phyloP scores from a whole-genome alignment of 2,113 vertebrate genomes.

The Pantherophis guttatus region DNA sequence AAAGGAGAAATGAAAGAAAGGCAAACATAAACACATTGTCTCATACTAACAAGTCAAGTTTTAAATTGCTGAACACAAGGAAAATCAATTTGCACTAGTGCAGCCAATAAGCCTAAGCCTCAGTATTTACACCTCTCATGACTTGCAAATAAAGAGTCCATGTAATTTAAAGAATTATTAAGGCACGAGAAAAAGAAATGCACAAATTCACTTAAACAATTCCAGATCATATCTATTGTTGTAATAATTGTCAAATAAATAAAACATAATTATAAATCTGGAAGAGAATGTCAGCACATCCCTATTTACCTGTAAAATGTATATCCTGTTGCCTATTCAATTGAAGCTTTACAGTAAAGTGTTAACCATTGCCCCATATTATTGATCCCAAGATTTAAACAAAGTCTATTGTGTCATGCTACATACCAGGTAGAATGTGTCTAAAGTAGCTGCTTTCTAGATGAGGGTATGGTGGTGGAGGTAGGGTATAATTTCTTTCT shows the following conservation, averaged over 20 bases:
- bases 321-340: neutral
- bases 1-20: slow-evolving; percentile 13
- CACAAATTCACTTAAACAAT: neutral
- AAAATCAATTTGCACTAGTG: neutral
- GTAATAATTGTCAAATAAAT: neutral
- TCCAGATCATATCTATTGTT: neutral
- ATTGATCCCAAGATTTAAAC: neutral
- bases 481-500: slow-evolving; percentile 94
- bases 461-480: slow-evolving; percentile 95
- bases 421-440: slow-evolving; percentile 92
- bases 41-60: neutral
- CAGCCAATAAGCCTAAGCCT: neutral
- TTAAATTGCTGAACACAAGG: neutral
- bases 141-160: neutral
- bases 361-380: neutral
- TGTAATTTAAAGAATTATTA: neutral
- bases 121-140: neutral
- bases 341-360: neutral
- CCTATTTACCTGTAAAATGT: neutral
- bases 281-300: neutral
- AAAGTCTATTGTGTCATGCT: neutral
- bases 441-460: slow-evolving; percentile 98
- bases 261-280: neutral
- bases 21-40: neutral
- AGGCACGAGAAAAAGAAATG: neutral